Conservation (phyloP, 1,140 invertebrate genomes). For the Pseudachorutes palmiensis region DNA sequence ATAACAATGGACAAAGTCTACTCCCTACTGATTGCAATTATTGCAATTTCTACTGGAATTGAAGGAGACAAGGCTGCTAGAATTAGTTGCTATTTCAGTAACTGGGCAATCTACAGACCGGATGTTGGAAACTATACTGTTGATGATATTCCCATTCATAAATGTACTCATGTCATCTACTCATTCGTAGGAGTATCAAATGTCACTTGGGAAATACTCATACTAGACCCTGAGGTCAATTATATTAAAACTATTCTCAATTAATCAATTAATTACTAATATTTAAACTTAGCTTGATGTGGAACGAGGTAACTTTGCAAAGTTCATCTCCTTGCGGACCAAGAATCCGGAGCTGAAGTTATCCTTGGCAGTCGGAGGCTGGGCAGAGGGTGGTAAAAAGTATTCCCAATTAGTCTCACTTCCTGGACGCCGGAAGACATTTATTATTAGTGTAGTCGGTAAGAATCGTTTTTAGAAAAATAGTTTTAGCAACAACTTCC, state of each 20-base stretch:
- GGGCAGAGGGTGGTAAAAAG: constrained; percentile 35
- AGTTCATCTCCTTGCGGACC: constrained; percentile 64
- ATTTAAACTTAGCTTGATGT: constrained; percentile 58
- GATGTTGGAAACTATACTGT: constrained; percentile 41
- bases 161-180: constrained; percentile 45
- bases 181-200: constrained; percentile 43
- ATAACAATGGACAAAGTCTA: no score
- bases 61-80: constrained; percentile 45
- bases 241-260: background rate
- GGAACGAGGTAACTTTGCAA: constrained; percentile 65
- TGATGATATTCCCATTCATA: constrained; percentile 42
- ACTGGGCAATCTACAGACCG: constrained; percentile 42
- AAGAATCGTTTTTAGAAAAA: constrained; percentile 7
- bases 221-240: constrained; percentile 41
- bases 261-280: no score
- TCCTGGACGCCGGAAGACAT: constrained; percentile 36
- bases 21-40: no score
- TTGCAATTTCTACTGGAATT: no score
- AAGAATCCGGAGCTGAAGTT: constrained; percentile 67
- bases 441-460: constrained; percentile 41
- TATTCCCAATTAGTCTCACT: constrained; percentile 42
- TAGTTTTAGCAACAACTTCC: background rate
- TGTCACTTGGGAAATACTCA: constrained; percentile 42
- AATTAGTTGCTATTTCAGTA: constrained; percentile 73
- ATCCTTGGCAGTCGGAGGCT: constrained; percentile 57